Evolutionary conservation across 1,140 invertebrate species (phyloP).

Genomic region (Mesaphorura yosii): DNA sequence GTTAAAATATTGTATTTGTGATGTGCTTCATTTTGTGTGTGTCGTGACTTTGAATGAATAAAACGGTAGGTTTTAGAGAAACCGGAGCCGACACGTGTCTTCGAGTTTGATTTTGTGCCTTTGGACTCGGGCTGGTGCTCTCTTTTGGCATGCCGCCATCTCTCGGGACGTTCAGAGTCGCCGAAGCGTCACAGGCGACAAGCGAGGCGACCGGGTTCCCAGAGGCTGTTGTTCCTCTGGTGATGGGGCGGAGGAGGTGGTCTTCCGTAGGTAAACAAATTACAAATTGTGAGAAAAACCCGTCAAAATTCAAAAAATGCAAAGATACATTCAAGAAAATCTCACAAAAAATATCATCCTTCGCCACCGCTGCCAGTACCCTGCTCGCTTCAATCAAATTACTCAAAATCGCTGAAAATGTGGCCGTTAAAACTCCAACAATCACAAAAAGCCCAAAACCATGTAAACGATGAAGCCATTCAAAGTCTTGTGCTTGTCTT

Average conservation of each 20-base stretch:
- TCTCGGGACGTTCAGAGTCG: no score
- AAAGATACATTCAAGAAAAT: constrained; percentile 22
- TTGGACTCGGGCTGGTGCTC: no score
- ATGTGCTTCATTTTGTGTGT: no score
- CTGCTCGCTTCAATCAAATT: constrained; percentile 94
- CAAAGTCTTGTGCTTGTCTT: no score
- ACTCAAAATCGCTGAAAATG: constrained; percentile 87
- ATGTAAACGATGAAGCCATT: no score
- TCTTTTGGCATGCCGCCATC: no score
- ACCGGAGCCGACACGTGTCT: no score
- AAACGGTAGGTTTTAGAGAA: no score
- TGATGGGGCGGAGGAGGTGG: constrained; percentile 54
- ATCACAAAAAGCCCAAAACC: constrained; percentile 82
- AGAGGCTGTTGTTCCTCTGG: constrained; percentile 55
- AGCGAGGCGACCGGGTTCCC: constrained; percentile 84
- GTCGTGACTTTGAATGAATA: no score
- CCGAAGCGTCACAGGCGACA: no score
- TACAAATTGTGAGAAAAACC: not conserved
- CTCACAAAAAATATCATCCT: constrained; percentile 92
- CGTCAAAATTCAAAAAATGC: not conserved
- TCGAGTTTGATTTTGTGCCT: no score
- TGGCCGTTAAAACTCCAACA: constrained; percentile 77
- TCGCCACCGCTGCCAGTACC: constrained; percentile 87
- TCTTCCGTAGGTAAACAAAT: constrained; percentile 39
- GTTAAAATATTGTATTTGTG: no score